Conservation (phyloP, 2,888 invertebrate species). For the Drosophila melanocephala region DNA sequence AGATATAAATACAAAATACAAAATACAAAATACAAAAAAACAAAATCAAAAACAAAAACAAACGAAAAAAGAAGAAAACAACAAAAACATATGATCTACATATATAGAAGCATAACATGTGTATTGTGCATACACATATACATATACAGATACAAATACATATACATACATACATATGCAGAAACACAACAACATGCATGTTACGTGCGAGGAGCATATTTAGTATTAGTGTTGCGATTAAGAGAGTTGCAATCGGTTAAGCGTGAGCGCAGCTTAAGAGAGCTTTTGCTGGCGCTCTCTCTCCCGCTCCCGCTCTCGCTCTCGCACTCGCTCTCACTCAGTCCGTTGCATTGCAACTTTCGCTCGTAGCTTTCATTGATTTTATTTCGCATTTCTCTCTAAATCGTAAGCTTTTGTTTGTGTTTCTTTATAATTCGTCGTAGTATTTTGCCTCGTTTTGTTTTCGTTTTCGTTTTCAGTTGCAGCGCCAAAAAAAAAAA, state of each 20-base stretch:
- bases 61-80: constrained; percentile 31
- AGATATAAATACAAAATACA: constrained; percentile 33
- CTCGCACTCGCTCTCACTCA: neutral
- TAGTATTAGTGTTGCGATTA: constrained; percentile 48
- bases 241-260: constrained; percentile 20
- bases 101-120: constrained; percentile 7
- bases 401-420: constrained; percentile 64
- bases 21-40: constrained; percentile 15
- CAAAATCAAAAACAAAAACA: constrained; percentile 17
- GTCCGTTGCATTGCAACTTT: constrained; percentile 45
- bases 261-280: constrained; percentile 31
- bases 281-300: neutral
- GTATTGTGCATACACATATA: constrained; percentile 7
- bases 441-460: constrained; percentile 31
- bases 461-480: constrained; percentile 47
- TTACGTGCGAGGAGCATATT: constrained; percentile 38
- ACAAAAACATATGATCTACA: constrained; percentile 29
- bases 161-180: constrained; percentile 11
- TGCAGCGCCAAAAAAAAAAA: constrained; percentile 42
- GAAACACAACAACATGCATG: constrained; percentile 16
- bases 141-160: constrained; percentile 11
- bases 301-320: neutral
- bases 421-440: constrained; percentile 28
- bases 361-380: constrained; percentile 61
- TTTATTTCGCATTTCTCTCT: constrained; percentile 49